phyloP scores from a whole-genome alignment of 2,888 invertebrate species.

The Apamea anceps region DNA sequence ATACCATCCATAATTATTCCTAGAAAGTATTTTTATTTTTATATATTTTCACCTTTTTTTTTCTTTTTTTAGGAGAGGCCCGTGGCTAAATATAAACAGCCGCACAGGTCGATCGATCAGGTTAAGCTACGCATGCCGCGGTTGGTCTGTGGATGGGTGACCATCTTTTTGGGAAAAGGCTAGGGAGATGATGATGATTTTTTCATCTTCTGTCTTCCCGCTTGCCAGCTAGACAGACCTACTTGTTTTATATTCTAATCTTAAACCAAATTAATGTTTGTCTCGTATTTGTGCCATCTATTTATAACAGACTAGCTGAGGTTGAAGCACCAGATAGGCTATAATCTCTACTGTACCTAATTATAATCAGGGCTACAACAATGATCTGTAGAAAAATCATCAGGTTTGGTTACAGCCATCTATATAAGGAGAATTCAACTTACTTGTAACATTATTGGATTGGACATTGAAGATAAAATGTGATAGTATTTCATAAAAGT shows the following conservation, averaged over 20 bases:
- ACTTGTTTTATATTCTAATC: background rate
- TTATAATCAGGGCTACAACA: background rate
- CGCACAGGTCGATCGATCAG: no score
- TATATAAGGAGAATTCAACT: background rate
- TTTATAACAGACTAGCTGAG: background rate
- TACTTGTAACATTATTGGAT: background rate
- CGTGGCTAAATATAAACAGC: no score
- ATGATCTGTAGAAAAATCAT: background rate
- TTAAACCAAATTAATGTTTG: background rate
- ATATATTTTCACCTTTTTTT: no score
- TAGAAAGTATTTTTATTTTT: no score
- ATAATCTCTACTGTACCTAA: background rate
- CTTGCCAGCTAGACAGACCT: background rate
- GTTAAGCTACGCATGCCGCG: no score
- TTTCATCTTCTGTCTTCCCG: background rate
- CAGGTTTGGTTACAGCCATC: background rate
- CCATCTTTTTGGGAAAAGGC: no score
- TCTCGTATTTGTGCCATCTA: background rate
- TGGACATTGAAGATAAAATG: constrained; percentile 27
- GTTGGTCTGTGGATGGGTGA: no score
- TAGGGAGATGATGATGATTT: no score
- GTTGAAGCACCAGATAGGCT: background rate
- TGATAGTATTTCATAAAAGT: background rate
- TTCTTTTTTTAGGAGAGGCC: no score
- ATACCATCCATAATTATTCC: background rate